Evolutionary conservation across 35 echinoderm and acorn worm genomes (phyloP), one percentile per base, ranked within the genome.

Genomic region (Stichopus chloronotus): DNA sequence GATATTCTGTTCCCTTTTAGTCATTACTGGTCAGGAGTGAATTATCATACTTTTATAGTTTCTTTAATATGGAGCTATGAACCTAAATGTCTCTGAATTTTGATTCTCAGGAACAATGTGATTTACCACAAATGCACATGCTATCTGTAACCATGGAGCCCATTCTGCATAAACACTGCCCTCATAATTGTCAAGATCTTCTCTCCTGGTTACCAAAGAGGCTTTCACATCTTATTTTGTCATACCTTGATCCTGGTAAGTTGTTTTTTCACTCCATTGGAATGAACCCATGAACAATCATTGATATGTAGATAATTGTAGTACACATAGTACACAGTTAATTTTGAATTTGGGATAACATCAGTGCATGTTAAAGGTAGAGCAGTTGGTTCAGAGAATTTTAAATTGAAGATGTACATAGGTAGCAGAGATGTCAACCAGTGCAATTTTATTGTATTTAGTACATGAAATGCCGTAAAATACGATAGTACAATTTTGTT

Each of bases 101-200:
- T 93, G 10, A 9, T 71, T 56, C 91, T 25, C 78, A 94, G 93
- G 87, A 90, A 61, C 79, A 91, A 56, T 99, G 97, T 95, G 95
- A 99, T 58, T 83, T 99, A 16, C 97, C 97, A 57, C 97, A 99
- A 83, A 99, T 99, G 97, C 97, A 99, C 89, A 95, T 99, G 95
- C 83, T 99, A 20, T 99, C 97, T 53, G 95, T 99, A 81, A 94
- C 95, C 84, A 99, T 99, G 97, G 97, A 96, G 69, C 95, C 97
- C 58, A 96, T 96, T 78, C 88, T 99, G 25, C 97, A 99, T 94
- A 86, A 99, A 86, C 91, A 93, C 87, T 99, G 97, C 78, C 97
- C 97, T 23, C 97, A 99, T 63, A 99, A 99, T 82, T 99, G 97
- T 90, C 97, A 99, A 74, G 97, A 99, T 86, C 84, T 99, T 76